Percentiles rank a stretch among this genome's conserved stretches.
Conservation (phyloP, 1,140 invertebrate species). For the Laodelphax striatellus region DNA sequence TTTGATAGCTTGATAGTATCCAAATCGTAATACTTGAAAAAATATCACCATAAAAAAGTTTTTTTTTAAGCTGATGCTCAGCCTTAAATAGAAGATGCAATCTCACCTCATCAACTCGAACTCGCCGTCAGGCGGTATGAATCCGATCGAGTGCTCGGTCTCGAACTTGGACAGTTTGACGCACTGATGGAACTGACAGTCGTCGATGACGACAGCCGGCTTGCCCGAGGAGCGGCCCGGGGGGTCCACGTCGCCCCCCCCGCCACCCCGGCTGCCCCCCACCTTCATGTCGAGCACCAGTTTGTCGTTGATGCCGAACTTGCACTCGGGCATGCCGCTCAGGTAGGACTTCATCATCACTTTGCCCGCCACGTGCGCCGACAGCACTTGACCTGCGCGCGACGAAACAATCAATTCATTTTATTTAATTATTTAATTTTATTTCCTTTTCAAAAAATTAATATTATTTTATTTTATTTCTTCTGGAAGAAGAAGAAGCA, state of each 20-base stretch:
- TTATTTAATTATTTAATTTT: no score
- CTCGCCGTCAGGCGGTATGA: slow-evolving; percentile 99
- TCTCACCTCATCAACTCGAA: slow-evolving; percentile 96
- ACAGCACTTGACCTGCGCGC: slow-evolving; percentile 97
- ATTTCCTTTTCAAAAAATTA: no score
- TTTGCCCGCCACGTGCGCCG: slow-evolving; percentile 97
- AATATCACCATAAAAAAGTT: no score
- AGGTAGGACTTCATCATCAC: slow-evolving; percentile 99
- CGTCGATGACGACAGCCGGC: slow-evolving; percentile 97
- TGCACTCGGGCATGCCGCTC: slow-evolving; percentile 99
- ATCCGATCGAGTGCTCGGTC: slow-evolving; percentile 99
- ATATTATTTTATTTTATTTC: no score
- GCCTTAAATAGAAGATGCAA: no score
- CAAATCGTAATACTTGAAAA: no score
- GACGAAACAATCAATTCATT: no score
- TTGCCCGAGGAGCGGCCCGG: slow-evolving; percentile 75
- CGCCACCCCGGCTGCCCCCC: background rate
- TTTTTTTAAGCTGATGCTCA: no score
- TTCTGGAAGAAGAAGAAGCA: no score
- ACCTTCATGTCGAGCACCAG: slow-evolving; percentile 96
- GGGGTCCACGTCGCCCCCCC: slow-evolving; percentile 40
- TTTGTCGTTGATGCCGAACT: slow-evolving; percentile 99
- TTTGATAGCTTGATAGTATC: no score
- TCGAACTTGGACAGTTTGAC: slow-evolving; percentile 99
- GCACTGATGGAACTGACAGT: slow-evolving; percentile 99